These are phyloP conservation scores for Turnix velox DNA, from an alignment of 2,113 vertebrate species.

Conservation along the genomic window DNA sequence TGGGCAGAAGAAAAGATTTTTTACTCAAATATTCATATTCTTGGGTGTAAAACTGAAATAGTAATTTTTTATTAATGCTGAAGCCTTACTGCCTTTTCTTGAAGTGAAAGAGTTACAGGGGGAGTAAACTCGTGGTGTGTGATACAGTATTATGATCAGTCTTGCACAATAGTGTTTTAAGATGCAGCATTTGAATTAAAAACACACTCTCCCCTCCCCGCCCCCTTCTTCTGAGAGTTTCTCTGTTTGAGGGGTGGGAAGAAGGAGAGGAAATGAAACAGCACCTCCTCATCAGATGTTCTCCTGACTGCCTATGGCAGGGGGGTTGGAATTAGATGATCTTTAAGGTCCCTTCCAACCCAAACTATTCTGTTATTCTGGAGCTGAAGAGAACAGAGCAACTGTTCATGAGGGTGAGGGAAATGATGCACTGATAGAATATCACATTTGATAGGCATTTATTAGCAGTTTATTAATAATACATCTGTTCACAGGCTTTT, in stretches of 20 bases:
- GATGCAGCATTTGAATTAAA: neutral
- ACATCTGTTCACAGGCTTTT: neutral
- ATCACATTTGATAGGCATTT: neutral
- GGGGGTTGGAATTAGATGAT: no score
- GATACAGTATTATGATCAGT: neutral
- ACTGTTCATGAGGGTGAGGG: neutral
- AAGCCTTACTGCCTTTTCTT: neutral
- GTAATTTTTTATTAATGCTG: neutral
- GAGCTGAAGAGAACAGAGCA: neutral
- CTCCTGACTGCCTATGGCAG: no score
- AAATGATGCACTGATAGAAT: neutral
- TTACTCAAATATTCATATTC: neutral
- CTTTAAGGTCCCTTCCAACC: no score
- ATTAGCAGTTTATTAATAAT: neutral
- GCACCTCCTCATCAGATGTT: neutral
- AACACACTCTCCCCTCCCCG: neutral
- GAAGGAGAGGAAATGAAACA: slow-evolving; percentile 30
- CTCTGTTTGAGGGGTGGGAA: neutral
- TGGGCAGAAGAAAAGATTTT: neutral
- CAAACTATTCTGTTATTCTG: no score
- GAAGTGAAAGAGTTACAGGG: neutral
- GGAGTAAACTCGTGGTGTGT: neutral
- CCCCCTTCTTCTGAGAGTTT: neutral
- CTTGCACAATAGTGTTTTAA: neutral
- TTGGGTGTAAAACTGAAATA: neutral